Evolutionary conservation across 2,113 vertebrate genomes (phyloP), one percentile per base, ranked within the genome.

Genomic region (Anoplopoma fimbria): DNA sequence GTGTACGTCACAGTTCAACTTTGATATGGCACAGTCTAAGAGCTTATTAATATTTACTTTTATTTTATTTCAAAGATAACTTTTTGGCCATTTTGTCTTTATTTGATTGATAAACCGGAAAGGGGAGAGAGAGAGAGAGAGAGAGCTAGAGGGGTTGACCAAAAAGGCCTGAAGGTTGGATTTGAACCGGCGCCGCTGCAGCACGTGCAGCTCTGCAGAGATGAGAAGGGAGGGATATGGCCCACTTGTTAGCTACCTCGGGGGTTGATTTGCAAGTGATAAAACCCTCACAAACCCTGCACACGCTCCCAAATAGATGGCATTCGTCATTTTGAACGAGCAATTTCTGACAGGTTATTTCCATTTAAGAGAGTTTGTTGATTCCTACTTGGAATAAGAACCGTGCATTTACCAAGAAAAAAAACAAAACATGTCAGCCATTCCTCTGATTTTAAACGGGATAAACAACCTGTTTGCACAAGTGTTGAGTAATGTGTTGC

Each of bases 401-500:
- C 6, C 6, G 25, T 58, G 5, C 10, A 15, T 70, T 31, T 49
- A 17, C 29, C 38, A n/a, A 55, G 51, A 34, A 27, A 55, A 60
- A 34, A 27, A 40, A 9, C 9, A 31, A 31, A 14, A 68, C n/a
- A 25, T 31, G 31, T 67, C 71, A 42, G 67, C 51, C 47, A 5
- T n/a, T 47, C 17, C 21, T 4, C 21, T 68, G 42, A 31, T 78
- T 69, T 51, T 49, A 25, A 74, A 71, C 6, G 1, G 21, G 14
- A 29, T 64, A 19, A 61, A 79, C 55, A 69, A 74, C 42, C 34
- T 61, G 40, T 60, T 42, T 34, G 61, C 40, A 47, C 60, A 17
- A 53, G 51, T 25, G 38, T 45, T 55, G 40, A 25, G 47, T 58
- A 14, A 27, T 34, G 49, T 42, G 8, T 40, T n/a, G 60, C 62